Evolutionary conservation across 2,888 invertebrate genomes (phyloP).

Genomic region (Dolichopus griseipennis): DNA sequence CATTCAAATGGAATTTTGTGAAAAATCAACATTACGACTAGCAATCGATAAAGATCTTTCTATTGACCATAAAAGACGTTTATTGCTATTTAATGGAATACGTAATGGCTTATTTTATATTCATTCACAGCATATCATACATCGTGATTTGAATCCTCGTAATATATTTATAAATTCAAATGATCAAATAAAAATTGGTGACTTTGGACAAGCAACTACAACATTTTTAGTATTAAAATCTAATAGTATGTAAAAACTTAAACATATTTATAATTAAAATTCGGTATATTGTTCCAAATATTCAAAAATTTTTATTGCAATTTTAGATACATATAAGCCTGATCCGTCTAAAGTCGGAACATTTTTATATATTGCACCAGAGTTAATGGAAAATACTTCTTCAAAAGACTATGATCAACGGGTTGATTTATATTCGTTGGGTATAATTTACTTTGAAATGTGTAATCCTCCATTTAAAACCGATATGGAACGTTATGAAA

Average conservation of each 20-base stretch:
- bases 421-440: conserved; percentile 78
- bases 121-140: conserved; percentile 85
- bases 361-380: conserved; percentile 90
- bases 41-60: conserved; percentile 79
- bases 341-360: conserved; percentile 68
- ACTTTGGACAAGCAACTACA: conserved; percentile 92
- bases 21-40: conserved; percentile 77
- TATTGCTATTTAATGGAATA: conserved; percentile 96
- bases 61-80: conserved; percentile 64
- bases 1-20: conserved; percentile 98
- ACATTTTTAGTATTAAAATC: conserved; percentile 48
- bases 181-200: conserved; percentile 93
- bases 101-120: conserved; percentile 83
- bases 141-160: conserved; percentile 76
- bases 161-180: conserved; percentile 93
- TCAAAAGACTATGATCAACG: conserved; percentile 80
- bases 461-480: conserved; percentile 78
- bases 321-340: not conserved
- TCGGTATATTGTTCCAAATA: too few relatives aligned
- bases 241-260: conserved; percentile 30
- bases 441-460: conserved; percentile 95
- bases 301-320: too few relatives aligned
- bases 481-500: conserved; percentile 78
- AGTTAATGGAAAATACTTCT: conserved; percentile 60
- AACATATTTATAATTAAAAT: not conserved